A percentile compares a stretch with the other conserved stretches of the same genome.
Conservation (phyloP, 2,797 vertebrate species). For the Alcedo atthis region DNA sequence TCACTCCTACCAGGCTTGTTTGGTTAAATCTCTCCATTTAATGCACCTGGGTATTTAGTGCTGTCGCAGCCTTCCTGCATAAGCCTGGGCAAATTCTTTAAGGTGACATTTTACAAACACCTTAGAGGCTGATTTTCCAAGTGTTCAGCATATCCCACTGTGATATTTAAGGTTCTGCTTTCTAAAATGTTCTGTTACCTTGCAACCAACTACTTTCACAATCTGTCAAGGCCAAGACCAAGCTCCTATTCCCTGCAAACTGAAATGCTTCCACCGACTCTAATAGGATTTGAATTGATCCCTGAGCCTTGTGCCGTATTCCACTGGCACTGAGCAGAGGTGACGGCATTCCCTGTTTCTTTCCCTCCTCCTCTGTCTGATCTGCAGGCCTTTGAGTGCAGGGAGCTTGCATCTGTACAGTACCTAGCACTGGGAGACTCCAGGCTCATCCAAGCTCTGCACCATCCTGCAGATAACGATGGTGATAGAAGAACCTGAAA, state of each 20-base stretch:
- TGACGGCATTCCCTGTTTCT: background rate
- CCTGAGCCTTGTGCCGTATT: background rate
- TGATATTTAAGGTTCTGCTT: background rate
- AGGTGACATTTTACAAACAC: background rate
- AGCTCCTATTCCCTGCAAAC: background rate
- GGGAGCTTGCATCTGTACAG: background rate
- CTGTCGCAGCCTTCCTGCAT: background rate
- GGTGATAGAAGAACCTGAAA: background rate
- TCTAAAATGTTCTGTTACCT: background rate
- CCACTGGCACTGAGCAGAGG: background rate
- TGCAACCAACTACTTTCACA: background rate
- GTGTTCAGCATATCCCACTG: background rate
- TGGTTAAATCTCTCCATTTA: background rate
- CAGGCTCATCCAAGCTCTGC: background rate
- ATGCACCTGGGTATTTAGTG: background rate
- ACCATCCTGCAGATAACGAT: background rate
- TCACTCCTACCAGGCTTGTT: background rate
- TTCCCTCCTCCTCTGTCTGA: background rate
- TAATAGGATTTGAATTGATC: background rate
- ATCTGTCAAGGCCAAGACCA: background rate
- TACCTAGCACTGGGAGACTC: background rate
- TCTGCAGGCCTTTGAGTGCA: background rate
- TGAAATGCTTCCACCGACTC: background rate
- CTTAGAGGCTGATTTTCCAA: background rate
- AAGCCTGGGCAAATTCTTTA: background rate